A percentile compares a stretch with the other conserved stretches of the same genome.
Evolutionary conservation across 2,888 invertebrate genomes (phyloP).

Genomic region (Eugnorisma glareosa): DNA sequence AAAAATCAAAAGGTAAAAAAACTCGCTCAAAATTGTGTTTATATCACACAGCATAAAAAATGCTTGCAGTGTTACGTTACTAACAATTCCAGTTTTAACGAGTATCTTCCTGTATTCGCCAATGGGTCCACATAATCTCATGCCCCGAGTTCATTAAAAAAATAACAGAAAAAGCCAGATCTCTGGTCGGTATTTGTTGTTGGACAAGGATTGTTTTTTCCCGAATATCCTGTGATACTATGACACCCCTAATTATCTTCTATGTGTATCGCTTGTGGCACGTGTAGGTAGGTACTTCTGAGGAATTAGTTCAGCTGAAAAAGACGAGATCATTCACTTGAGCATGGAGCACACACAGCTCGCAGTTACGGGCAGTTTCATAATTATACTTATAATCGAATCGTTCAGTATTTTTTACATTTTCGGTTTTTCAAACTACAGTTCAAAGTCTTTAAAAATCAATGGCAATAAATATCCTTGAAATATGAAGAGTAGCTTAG

Average conservation of each 20-base stretch:
- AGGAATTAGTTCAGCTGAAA: conserved; percentile 12
- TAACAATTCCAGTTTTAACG: conserved; percentile 8
- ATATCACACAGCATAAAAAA: conserved; percentile 6
- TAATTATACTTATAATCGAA: too few relatives aligned
- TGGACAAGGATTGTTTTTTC: conserved; percentile 18
- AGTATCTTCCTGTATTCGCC: conserved; percentile 5
- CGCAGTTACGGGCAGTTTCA: too few relatives aligned
- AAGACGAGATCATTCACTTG: not conserved
- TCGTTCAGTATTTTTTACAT: not conserved
- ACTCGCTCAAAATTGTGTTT: conserved; percentile 3
- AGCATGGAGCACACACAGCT: not conserved
- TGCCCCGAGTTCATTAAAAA: conserved; percentile 21
- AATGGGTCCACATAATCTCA: not conserved
- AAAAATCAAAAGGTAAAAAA: conserved; percentile 3
- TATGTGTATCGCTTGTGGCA: not conserved
- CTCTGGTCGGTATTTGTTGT: conserved; percentile 4
- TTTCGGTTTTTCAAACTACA: not conserved
- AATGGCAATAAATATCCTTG: not conserved
- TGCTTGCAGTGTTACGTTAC: not conserved
- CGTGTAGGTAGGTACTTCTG: not conserved
- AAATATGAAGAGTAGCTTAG: not conserved
- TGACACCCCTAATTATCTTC: conserved; percentile 34
- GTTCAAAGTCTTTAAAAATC: not conserved
- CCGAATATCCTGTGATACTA: not conserved
- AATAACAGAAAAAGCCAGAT: conserved; percentile 4